Evolutionary conservation across 2,797 vertebrate species (phyloP).

Genomic region (Pseudochromis fuscus): DNA sequence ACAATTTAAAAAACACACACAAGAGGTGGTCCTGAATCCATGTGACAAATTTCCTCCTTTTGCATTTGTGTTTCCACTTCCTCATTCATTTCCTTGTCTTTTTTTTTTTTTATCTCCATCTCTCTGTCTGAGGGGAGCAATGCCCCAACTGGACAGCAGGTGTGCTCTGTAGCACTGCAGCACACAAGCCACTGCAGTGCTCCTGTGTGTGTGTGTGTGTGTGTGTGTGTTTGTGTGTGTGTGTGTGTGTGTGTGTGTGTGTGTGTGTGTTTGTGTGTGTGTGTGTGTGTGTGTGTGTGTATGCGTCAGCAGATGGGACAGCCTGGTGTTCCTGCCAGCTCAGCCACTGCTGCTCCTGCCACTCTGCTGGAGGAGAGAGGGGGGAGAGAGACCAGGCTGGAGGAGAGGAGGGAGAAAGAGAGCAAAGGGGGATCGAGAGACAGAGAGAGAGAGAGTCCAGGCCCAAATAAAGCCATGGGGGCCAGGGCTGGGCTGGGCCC

Average conservation of each 20-base stretch:
- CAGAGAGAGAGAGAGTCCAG: conserved; percentile 60
- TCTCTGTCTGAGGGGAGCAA: conserved; percentile 41
- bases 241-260: too few species aligned
- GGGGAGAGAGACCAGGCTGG: conserved; percentile 50
- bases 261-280: conserved; percentile 49
- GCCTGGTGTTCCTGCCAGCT: conserved; percentile 58
- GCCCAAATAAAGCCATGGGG: conserved; percentile 92
- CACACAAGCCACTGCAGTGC: conserved; percentile 74
- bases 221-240: conserved; percentile 41
- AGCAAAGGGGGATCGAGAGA: conserved; percentile 31
- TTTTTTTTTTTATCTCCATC: background rate
- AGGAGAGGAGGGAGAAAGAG: conserved; percentile 55
- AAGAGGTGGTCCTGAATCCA: background rate
- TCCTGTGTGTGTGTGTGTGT: conserved; percentile 37
- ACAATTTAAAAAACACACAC: background rate
- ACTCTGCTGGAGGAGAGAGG: conserved; percentile 70
- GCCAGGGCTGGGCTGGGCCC: conserved; percentile 73
- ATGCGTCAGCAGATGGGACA: conserved; percentile 67
- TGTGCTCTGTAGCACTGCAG: conserved; percentile 81
- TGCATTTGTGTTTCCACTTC: background rate
- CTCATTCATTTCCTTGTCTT: background rate
- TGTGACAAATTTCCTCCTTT: background rate
- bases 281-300: conserved; percentile 27
- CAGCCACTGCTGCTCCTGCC: conserved; percentile 78
- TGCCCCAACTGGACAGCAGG: conserved; percentile 76